Evolutionary conservation across 2,113 vertebrate species (phyloP).

Genomic region (Tetraodon nigroviridis): DNA sequence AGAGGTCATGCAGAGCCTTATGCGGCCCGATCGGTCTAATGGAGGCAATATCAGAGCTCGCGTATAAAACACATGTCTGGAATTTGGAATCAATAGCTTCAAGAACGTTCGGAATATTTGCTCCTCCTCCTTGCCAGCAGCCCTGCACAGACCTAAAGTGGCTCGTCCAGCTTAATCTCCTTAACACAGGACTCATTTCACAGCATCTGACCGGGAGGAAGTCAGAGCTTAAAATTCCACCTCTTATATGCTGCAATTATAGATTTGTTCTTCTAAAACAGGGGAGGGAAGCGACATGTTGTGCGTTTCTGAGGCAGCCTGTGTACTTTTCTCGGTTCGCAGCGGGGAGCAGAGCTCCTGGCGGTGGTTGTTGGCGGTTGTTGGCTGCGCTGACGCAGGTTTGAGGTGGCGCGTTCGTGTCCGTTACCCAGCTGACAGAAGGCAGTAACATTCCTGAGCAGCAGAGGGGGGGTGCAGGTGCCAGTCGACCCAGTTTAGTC

Average conservation of each 20-base stretch:
- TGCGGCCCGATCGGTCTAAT: constrained; percentile 1
- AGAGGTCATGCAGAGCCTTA: constrained; percentile 17
- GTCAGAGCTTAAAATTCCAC: constrained; percentile 9
- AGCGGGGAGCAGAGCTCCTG: not conserved
- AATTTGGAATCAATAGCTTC: no score
- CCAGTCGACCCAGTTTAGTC: constrained; percentile 26
- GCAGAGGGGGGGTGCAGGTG: constrained; percentile 28
- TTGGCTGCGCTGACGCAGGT: constrained; percentile 17
- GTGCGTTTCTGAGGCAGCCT: not conserved
- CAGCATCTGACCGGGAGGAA: constrained; percentile 13
- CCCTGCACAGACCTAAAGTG: not conserved
- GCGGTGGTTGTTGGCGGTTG: not conserved
- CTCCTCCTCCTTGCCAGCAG: not conserved
- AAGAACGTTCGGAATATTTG: no score
- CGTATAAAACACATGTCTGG: not conserved
- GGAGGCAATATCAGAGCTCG: not conserved
- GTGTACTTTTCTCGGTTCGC: no score
- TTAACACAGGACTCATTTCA: constrained; percentile 4
- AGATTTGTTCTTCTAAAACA: not conserved
- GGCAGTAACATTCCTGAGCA: constrained; percentile 38
- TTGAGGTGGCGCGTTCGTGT: constrained; percentile 1
- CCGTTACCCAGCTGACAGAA: constrained; percentile 17
- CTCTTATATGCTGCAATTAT: not conserved
- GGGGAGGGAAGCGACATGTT: not conserved
- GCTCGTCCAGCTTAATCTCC: constrained; percentile 17